These are phyloP conservation scores for Lampris megalopsis DNA, from an alignment of 2,113 vertebrate genomes.

Conservation along the genomic window DNA sequence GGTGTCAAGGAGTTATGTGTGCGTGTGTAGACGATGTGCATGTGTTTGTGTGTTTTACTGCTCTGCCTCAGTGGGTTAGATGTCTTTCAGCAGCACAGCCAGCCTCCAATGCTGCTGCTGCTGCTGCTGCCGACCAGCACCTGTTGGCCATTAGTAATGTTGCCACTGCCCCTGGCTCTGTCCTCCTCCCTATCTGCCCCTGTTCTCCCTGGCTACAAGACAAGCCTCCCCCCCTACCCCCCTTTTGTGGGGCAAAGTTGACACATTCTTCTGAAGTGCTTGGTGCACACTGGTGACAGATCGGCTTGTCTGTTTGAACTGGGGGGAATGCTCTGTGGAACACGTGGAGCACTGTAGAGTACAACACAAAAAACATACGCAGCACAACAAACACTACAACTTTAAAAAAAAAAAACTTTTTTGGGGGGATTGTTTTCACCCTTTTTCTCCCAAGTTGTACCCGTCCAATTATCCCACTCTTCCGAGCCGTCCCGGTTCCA, in stretches of 20 bases:
- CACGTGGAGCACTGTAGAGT: not conserved
- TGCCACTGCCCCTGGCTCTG: conserved; percentile 62
- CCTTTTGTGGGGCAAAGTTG: conserved; percentile 70
- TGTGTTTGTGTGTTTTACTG: conserved; percentile 56
- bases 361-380: not conserved
- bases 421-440: too few relatives aligned
- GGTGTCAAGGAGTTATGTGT: conserved; percentile 70
- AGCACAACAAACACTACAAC: too few relatives aligned
- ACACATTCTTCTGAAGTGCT: conserved; percentile 65
- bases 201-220: conserved; percentile 42
- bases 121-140: conserved; percentile 66
- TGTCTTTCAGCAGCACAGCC: conserved; percentile 67
- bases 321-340: conserved; percentile 46
- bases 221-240: conserved; percentile 20
- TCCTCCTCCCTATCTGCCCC: conserved; percentile 27
- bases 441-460: too few relatives aligned
- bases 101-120: conserved; percentile 62
- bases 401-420: too few relatives aligned
- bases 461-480: too few relatives aligned
- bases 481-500: too few relatives aligned
- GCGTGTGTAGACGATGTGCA: conserved; percentile 28
- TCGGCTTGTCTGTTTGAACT: conserved; percentile 51
- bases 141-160: conserved; percentile 81
- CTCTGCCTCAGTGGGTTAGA: conserved; percentile 47
- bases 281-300: conserved; percentile 60